phyloP scores from a whole-genome alignment of 2,797 vertebrate species.

The Chelon auratus region DNA sequence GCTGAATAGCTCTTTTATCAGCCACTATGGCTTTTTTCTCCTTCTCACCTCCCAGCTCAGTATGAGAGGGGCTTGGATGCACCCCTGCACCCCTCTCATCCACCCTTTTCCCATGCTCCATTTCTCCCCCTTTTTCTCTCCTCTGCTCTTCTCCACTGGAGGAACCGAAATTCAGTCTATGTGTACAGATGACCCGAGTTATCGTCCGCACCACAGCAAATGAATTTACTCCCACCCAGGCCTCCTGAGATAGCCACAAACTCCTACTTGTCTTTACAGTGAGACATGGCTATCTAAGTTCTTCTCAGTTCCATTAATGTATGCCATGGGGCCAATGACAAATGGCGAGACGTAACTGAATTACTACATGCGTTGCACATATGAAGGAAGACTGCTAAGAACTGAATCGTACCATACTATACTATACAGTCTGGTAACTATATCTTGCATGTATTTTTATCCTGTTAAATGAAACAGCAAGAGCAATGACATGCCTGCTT shows the following conservation, averaged over 20 bases:
- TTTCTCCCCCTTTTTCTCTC: conserved; percentile 39
- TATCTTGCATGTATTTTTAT: background rate
- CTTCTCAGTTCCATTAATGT: conserved; percentile 51
- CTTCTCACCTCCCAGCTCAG: conserved; percentile 60
- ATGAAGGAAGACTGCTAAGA: conserved; percentile 42
- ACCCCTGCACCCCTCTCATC: conserved; percentile 36
- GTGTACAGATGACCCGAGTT: conserved; percentile 72
- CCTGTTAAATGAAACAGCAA: conserved; percentile 9
- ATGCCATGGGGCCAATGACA: conserved; percentile 50
- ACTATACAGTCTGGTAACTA: background rate
- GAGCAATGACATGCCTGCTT: background rate
- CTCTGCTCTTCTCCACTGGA: conserved; percentile 55
- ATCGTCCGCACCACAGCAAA: conserved; percentile 66
- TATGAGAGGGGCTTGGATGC: conserved; percentile 51
- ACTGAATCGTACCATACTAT: conserved; percentile 32
- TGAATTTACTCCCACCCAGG: conserved; percentile 60
- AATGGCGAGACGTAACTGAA: conserved; percentile 48
- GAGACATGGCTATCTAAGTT: conserved; percentile 55
- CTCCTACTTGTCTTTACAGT: conserved; percentile 47
- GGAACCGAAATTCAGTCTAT: conserved; percentile 61
- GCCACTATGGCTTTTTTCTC: conserved; percentile 61
- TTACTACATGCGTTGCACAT: conserved; percentile 43
- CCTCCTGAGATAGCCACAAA: conserved; percentile 59
- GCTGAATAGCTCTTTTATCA: conserved; percentile 83
- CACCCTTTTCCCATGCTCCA: conserved; percentile 64